Base-by-base conservation (phyloP, 2,113 vertebrate genomes). In the Zosterops lateralis region DNA sequence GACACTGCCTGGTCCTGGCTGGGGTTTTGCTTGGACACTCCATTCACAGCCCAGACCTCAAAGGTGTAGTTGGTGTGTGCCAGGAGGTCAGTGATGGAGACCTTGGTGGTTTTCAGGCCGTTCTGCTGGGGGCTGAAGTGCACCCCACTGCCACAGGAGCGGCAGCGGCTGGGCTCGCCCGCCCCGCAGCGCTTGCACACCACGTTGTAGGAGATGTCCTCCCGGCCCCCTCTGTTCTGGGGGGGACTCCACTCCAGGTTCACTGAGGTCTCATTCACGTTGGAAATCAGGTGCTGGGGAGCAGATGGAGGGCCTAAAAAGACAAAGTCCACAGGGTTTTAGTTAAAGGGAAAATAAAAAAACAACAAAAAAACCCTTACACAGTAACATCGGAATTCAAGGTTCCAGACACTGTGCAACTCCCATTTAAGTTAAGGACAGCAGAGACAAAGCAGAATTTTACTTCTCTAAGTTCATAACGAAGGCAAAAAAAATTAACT, bases 61-160 rank as follows among this genome's bases (percentile, higher is more conserved):
- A 99, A 99, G 34, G 99, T 99, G 97, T 99, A 99, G 97, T 99
- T 99, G 45, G 99, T 99, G 96, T 99, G 99, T 14, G 99, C 99
- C 94, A 99, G 98, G 87, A 99, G 98, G 96, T 99, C 99, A 1
- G 99, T 99, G 96, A 99, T 99, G 89, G 99, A 99, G 90, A 99
- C 99, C 53, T 98, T 98, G 58, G 98, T 99, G 48, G 97, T 98
- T 89, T 97, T 98, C 90, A 99, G 97, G 84, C 98, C 98, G 14
- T 98, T 98, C 96, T 99, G 98, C 97, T 99, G 99, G 8, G 99
- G 99, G 62, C 98, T 98, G 92, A 99, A 99, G 95, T 99, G 99
- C 84, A 99, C 98, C 6, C 98, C 98, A 3, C 98, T 99, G 14
- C 99, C 99, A 0, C 99, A 99, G 44, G 99, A 98, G 28, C 98